A percentile compares a stretch with the other conserved stretches of the same genome.
Evolutionary conservation across 1,140 invertebrate genomes (phyloP).

Genomic region (Neelides sp.): DNA sequence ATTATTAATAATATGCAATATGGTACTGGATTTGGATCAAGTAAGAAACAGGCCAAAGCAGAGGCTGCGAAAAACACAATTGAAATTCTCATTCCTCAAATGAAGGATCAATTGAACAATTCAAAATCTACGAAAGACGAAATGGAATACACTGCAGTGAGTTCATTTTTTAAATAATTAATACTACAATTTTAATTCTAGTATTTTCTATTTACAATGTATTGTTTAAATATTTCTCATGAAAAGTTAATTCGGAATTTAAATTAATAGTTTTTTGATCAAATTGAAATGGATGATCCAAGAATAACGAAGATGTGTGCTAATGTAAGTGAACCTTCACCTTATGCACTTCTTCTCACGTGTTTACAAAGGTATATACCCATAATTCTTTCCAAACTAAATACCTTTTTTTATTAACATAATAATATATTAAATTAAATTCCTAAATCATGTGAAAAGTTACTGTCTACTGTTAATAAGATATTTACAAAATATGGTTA

Average conservation of each 20-base stretch:
- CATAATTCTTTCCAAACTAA: too few species aligned
- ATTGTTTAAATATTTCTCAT: background rate
- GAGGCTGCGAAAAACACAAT: conserved; percentile 78
- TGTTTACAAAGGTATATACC: conserved; percentile 62
- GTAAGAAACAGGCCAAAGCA: conserved; percentile 88
- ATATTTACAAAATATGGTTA: conserved; percentile 8
- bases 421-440: background rate
- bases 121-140: too few species aligned
- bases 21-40: conserved; percentile 79
- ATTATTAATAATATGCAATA: conserved; percentile 84
- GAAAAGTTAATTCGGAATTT: conserved; percentile 13
- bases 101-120: conserved; percentile 51
- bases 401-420: background rate
- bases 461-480: conserved; percentile 6
- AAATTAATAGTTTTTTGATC: conserved; percentile 71
- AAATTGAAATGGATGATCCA: conserved; percentile 83
- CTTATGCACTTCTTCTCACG: conserved; percentile 81
- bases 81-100: conserved; percentile 86
- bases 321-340: conserved; percentile 86
- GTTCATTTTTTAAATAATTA: too few species aligned
- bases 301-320: conserved; percentile 84
- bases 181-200: too few species aligned
- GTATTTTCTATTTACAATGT: too few species aligned
- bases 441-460: background rate
- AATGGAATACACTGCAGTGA: too few species aligned